Conservation (phyloP, 2,888 invertebrate genomes). For the Caradrina kadenii region DNA sequence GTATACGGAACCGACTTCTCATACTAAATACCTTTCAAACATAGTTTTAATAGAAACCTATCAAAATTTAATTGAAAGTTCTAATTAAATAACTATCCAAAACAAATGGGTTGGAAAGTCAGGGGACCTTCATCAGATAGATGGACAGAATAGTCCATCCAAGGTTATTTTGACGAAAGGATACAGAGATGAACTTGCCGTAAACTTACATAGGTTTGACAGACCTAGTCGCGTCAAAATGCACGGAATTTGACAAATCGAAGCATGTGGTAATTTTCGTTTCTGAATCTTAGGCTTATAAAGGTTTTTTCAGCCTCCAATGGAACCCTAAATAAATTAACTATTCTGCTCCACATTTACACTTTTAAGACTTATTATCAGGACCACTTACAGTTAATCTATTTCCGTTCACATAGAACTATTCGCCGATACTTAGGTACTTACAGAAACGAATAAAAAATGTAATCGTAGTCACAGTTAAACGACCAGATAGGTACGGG, state of each 20-base stretch:
- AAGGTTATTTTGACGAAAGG: too few species aligned
- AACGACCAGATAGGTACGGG: constrained; percentile 48
- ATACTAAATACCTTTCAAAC: neutral
- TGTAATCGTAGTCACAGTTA: constrained; percentile 55
- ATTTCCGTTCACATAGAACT: constrained; percentile 18
- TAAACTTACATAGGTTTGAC: too few species aligned
- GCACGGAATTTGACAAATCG: too few species aligned
- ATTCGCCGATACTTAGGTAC: constrained; percentile 7
- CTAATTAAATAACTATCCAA: constrained; percentile 15
- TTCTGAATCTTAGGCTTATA: neutral
- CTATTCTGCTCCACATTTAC: constrained; percentile 17
- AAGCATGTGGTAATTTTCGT: neutral
- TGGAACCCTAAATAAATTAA: constrained; percentile 21
- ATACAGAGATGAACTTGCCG: too few species aligned
- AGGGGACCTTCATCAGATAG: neutral
- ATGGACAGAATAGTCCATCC: neutral
- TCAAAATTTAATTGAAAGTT: constrained; percentile 22
- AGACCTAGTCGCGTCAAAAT: too few species aligned
- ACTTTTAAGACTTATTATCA: constrained; percentile 19
- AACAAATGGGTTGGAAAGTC: constrained; percentile 2
- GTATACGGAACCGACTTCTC: neutral
- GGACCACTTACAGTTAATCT: constrained; percentile 10
- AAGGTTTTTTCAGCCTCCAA: neutral
- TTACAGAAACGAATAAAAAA: constrained; percentile 55
- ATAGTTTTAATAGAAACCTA: neutral